phyloP scores from a whole-genome alignment of 2,888 invertebrate genomes.

The Bimastos eiseni region DNA sequence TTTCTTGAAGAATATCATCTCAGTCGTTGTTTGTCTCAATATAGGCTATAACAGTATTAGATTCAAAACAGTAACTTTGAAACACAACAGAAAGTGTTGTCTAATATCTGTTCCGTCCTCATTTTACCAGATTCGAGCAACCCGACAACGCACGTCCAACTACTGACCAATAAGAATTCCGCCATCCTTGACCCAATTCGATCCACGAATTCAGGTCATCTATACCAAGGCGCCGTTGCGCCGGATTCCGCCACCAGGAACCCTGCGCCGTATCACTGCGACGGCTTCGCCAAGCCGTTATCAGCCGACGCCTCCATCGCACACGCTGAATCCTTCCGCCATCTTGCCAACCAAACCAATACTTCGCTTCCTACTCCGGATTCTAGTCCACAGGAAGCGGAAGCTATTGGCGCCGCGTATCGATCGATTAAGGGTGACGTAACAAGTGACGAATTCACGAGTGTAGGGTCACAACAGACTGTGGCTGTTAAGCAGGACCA shows the following conservation, averaged over 20 bases:
- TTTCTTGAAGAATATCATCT: no score
- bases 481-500: background rate
- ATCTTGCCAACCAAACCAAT: background rate
- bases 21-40: no score
- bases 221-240: background rate
- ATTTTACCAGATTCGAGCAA: background rate
- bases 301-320: background rate
- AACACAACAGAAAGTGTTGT: no score
- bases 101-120: background rate
- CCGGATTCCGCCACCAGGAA: background rate
- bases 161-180: background rate
- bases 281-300: background rate
- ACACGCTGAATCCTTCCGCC: background rate
- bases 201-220: constrained; percentile 5
- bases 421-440: background rate
- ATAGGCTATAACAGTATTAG: no score
- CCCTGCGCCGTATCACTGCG: background rate
- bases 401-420: background rate
- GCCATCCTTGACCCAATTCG: background rate
- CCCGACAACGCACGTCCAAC: background rate
- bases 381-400: background rate
- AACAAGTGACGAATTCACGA: background rate
- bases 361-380: background rate
- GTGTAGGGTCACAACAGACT: background rate
- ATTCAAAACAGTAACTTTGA: no score